Conservation (phyloP, 2,113 vertebrate genomes). For the Carassius carassius region DNA sequence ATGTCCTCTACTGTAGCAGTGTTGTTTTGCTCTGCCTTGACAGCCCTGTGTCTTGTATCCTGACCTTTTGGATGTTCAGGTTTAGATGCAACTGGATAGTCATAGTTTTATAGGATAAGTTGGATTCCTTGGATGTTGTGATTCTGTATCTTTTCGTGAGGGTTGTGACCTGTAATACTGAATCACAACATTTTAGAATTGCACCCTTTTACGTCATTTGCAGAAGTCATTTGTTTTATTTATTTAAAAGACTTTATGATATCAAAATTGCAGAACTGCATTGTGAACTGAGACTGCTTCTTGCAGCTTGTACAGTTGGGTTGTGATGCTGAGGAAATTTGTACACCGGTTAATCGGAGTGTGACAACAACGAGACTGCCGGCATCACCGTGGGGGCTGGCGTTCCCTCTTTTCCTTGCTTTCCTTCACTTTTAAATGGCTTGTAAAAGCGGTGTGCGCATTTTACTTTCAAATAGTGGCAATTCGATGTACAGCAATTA, state of each 20-base stretch:
- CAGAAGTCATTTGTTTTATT: neutral
- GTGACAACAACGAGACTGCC: no score
- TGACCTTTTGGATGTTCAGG: neutral
- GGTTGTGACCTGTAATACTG: neutral
- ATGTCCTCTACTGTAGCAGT: neutral
- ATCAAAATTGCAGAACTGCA: neutral
- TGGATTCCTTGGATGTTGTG: neutral
- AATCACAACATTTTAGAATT: no score
- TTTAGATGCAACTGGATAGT: no score
- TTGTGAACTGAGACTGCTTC: neutral
- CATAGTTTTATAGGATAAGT: neutral
- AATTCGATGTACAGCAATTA: no score
- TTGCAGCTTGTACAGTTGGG: neutral
- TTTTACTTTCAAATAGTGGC: no score
- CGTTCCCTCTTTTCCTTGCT: no score
- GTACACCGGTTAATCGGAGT: no score
- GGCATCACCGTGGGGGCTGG: no score
- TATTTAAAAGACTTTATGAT: neutral
- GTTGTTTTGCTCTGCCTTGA: neutral
- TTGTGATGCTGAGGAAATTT: no score
- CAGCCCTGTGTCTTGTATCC: neutral
- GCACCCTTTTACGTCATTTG: neutral
- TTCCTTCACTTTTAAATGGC: no score
- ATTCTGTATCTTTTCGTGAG: neutral
- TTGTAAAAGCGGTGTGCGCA: no score